A percentile compares a stretch with the other conserved stretches of the same genome.
Conservation (phyloP, 2,113 vertebrate genomes). For the Aptenodytes patagonicus region DNA sequence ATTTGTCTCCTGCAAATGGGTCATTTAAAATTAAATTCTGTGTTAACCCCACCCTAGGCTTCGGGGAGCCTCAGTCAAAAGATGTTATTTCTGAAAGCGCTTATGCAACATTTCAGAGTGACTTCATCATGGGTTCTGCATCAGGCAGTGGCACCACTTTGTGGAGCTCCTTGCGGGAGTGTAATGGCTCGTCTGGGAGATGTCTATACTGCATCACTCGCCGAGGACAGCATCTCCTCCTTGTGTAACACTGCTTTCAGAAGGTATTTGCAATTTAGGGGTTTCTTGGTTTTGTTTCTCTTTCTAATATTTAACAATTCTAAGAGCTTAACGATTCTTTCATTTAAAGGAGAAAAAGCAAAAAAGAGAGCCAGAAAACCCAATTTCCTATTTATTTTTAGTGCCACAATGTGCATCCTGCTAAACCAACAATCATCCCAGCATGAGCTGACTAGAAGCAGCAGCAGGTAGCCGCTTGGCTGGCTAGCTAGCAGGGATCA, state of each 20-base stretch:
- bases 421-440: conserved; percentile 49
- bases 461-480: conserved; percentile 21
- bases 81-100: not conserved
- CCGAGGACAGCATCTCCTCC: not conserved
- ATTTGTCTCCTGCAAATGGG: not conserved
- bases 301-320: not conserved
- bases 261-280: not conserved
- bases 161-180: not conserved
- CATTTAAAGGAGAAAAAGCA: not conserved
- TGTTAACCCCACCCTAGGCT: not conserved
- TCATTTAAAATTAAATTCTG: not conserved
- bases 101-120: not conserved
- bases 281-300: not conserved
- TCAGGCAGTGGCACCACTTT: not conserved
- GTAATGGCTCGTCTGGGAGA: not conserved
- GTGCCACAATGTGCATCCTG: conserved; percentile 12
- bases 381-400: conserved; percentile 51
- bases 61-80: not conserved
- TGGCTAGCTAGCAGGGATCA: not conserved
- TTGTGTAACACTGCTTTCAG: fast-evolving
- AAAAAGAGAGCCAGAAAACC: not conserved
- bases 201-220: not conserved
- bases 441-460: conserved; percentile 4
- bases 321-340: conserved; percentile 5
- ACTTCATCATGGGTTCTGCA: not conserved